Evolutionary conservation across 1,140 invertebrate genomes (phyloP).

Genomic region (Pogonomyrmex californicus): DNA sequence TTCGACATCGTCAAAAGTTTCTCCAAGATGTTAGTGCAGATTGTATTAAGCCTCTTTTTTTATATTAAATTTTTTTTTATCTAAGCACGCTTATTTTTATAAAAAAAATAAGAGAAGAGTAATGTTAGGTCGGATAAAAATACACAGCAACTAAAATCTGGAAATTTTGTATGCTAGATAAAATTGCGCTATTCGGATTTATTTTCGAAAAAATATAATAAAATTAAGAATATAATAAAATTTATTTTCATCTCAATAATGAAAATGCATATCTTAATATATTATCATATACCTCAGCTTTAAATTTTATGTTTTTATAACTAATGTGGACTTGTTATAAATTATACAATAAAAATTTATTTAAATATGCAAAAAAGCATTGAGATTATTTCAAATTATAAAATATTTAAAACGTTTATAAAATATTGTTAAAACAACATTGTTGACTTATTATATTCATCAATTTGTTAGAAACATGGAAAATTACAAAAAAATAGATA

Average conservation of each 20-base stretch:
- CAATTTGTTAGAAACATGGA: not conserved
- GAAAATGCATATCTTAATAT: not conserved
- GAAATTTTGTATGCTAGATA: not conserved
- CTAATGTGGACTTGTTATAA: not conserved
- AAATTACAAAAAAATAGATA: not conserved
- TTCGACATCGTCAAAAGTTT: conserved; percentile 19
- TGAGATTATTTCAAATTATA: not conserved
- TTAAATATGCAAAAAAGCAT: not conserved
- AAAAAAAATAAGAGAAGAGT: not conserved
- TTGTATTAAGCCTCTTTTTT: conserved; percentile 10
- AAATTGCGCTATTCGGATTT: not conserved
- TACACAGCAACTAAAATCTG: not conserved
- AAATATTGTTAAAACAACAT: not conserved
- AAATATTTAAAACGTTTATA: not conserved
- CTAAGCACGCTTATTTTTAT: not conserved
- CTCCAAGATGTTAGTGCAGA: not conserved
- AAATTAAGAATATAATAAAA: too few species aligned
- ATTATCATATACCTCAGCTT: not conserved
- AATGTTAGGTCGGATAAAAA: not conserved
- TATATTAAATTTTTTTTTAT: conserved; percentile 19
- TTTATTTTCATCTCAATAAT: too few species aligned
- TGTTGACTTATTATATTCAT: not conserved
- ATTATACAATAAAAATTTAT: not conserved
- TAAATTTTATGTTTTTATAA: not conserved
- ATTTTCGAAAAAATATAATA: not conserved